Base-by-base conservation (phyloP, 2,888 invertebrate genomes). In the Drosophila planitibia region DNA sequence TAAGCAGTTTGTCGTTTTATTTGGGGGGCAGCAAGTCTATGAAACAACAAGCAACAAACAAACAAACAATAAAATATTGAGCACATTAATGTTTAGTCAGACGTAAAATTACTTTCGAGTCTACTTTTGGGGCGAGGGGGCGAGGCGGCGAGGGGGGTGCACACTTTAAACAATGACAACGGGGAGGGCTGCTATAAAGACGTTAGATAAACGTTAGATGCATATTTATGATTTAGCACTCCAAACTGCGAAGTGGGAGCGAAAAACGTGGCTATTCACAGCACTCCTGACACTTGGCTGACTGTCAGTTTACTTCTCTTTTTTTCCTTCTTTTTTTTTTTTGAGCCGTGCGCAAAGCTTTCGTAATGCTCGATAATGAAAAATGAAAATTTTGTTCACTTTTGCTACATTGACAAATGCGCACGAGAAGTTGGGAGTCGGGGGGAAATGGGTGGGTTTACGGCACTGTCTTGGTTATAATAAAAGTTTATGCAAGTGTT, bases 71-170 rank as follows among this genome's bases (percentile, higher is more conserved):
- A 93, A 93, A 93, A 93, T 93, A 93, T 93, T 92, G 93, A 82
- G 93, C 92, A 93, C 93, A 93, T 93, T 93, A 93, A 93, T 93
- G 93, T 93, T 93, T 93, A 93, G 93, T 93, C 93, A 93, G 92
- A 92, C 93, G 93, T 93, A 93, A 93, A 93, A 93, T 93, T 93
- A 93, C 93, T 93, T 93, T 92, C 91, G 91, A 92, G 93, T 92
- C 92, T 91, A 91, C 91, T 90, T 79, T 63, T 55, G 41, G 64
- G 68, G 66, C 72, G 35, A 62, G 67, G 22, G 66, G 66, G 49
- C 28, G 4, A 4, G 28, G 4, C 25, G 4, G 28, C 4, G 28
- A 28, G 41, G 19, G 72, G 44, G 60, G 14, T 39, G 51, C 83
- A 83, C 81, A 81, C 80, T 83, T 78, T 82, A 90, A 86, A 89